Evolutionary conservation across 2,113 vertebrate species (phyloP).

Genomic region (Pholis gunnellus): DNA sequence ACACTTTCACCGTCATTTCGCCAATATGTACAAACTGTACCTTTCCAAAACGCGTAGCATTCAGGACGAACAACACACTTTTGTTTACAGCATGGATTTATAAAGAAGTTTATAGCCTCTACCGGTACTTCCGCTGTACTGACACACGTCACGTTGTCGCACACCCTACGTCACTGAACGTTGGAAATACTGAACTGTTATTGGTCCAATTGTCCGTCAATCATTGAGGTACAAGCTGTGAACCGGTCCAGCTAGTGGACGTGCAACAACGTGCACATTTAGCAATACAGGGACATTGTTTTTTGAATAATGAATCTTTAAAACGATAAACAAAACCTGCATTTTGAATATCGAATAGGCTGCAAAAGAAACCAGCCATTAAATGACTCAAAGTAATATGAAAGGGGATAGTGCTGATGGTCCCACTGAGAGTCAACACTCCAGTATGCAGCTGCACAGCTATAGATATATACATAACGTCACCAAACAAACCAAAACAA

Average conservation of each 20-base stretch:
- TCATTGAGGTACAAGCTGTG: not conserved
- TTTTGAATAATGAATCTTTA: not conserved
- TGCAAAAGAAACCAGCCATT: too few relatives aligned
- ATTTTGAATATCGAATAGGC: not conserved
- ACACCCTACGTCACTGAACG: not conserved
- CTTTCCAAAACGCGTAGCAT: slow-evolving; percentile 10
- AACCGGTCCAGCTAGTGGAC: too few relatives aligned
- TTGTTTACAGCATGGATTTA: not conserved
- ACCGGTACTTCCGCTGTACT: slow-evolving; percentile 46
- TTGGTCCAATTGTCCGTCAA: slow-evolving; percentile 36
- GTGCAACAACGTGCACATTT: not conserved
- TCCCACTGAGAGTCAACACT: not conserved
- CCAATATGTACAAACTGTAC: slow-evolving; percentile 21
- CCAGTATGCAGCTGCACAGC: too few relatives aligned
- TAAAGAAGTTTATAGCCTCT: not conserved
- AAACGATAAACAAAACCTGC: not conserved
- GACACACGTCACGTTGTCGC: not conserved
- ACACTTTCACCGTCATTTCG: accelerated
- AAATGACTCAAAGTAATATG: too few relatives aligned
- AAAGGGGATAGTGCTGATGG: not conserved
- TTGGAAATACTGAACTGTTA: slow-evolving; percentile 2
- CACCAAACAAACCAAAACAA: not conserved
- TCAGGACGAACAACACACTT: slow-evolving; percentile 22
- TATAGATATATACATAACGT: too few relatives aligned
- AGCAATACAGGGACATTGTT: not conserved